Evolutionary conservation across 2,888 invertebrate genomes (phyloP), one percentile per base, ranked within the genome.

Genomic region (Ypsolopha scabrella): DNA sequence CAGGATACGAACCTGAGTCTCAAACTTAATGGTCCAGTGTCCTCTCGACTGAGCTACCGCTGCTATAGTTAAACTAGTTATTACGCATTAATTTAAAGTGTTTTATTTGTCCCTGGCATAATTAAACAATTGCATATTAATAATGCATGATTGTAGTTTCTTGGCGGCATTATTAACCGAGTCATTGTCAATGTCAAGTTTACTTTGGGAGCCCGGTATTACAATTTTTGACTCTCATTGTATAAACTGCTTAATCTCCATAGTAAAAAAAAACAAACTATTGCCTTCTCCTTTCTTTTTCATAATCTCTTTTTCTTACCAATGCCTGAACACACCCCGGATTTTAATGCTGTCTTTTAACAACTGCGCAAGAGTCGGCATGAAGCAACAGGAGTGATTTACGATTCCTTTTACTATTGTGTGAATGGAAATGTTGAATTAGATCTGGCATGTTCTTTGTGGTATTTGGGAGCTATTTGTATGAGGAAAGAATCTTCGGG

Each of bases 381-480:
- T 64, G 64, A 60, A 68, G 61, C 61, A 54, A 57, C 57, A 55
- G 58, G 60, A 24, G 61, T 64, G 65, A 70, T 76, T 75, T 72
- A 76, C 69, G 71, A 70, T 56, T 58, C 59, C 58, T 66, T 80
- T 80, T 77, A 80, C 72, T 68, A 65, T 68, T 55, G 73, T 71
- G 78, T 72, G 72, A 77, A 78, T 71, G 70, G 69, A 74, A 63
- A 70, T 65, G 67, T 66, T 67, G 70, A 70, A 69, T 70, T 70
- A 58, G 60, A 60, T 58, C 60, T 61, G 54, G 60, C 60, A 60
- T 53, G 46, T 44, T 50, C 56, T 59, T 53, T 50, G 52, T 49
- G 55, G 57, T 60, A 59, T 63, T 66, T 64, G 61, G n/a, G 11
- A 37, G 37, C 37, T 37, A 47, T 47, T 47, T 47, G 37, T 47